Percentiles rank a stretch among this genome's conserved stretches.
Evolutionary conservation across 2,888 invertebrate genomes (phyloP).

Genomic region (Lottia gigantea): DNA sequence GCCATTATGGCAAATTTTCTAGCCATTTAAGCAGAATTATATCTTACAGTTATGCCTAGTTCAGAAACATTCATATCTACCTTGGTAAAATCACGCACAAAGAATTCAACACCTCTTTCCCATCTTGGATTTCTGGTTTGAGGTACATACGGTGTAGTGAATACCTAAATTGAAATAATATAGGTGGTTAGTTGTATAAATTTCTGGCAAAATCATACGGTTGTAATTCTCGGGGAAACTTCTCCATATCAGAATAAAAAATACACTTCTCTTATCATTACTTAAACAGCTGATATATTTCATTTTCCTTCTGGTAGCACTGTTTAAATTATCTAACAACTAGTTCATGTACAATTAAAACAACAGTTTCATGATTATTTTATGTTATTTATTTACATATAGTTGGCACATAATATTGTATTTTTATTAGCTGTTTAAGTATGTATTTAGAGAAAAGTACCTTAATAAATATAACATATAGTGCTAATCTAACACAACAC

Average conservation of each 20-base stretch:
- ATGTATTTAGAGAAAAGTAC: too few relatives aligned
- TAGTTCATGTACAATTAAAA: too few relatives aligned
- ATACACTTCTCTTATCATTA: background rate
- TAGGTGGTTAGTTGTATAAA: background rate
- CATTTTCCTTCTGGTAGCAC: background rate
- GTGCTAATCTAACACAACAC: too few relatives aligned
- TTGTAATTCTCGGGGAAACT: background rate
- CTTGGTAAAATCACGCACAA: constrained; percentile 71
- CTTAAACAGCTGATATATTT: background rate
- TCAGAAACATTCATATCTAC: constrained; percentile 46
- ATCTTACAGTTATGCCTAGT: too few relatives aligned
- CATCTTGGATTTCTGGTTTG: constrained; percentile 70
- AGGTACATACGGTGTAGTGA: constrained; percentile 71
- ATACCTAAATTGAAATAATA: constrained; percentile 65
- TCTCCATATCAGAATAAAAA: background rate
- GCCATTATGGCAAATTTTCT: too few relatives aligned
- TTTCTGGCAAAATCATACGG: background rate
- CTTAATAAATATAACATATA: too few relatives aligned
- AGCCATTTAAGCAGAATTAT: too few relatives aligned
- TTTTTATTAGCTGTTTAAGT: too few relatives aligned
- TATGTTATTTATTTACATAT: too few relatives aligned
- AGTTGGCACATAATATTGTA: too few relatives aligned
- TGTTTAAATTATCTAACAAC: background rate
- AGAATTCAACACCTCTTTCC: constrained; percentile 71
- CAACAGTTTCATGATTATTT: too few relatives aligned